These are phyloP conservation scores for Tretioscincus oriximinensis DNA, from an alignment of 2,113 vertebrate species.

Conservation along the genomic window DNA sequence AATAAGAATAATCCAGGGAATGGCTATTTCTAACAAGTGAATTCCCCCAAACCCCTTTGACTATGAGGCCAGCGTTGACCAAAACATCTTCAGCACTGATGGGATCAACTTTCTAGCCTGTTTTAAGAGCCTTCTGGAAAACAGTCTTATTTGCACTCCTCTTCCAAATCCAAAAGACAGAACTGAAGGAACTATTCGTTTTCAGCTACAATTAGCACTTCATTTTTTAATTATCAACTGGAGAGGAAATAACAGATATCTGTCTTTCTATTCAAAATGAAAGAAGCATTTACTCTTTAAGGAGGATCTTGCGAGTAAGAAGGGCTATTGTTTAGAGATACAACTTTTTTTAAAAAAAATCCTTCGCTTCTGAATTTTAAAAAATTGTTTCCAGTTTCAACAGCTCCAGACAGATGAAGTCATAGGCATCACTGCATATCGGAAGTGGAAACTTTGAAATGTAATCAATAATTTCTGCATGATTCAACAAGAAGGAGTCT, in stretches of 20 bases:
- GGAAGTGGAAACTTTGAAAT: constrained; percentile 51
- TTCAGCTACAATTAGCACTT: neutral
- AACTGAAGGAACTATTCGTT: neutral
- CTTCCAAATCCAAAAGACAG: neutral
- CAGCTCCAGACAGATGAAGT: constrained; percentile 48
- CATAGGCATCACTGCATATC: constrained; percentile 22
- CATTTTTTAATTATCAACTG: neutral
- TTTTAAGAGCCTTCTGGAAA: too few relatives aligned
- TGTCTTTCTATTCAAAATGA: neutral
- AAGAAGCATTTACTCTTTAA: neutral
- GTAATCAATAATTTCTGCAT: constrained; percentile 61
- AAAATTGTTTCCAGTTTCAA: constrained; percentile 59
- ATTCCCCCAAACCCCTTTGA: too few relatives aligned
- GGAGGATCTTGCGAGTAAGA: neutral
- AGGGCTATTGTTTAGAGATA: constrained; percentile 37
- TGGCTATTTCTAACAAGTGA: too few relatives aligned
- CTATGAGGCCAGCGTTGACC: too few relatives aligned
- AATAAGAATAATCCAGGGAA: too few relatives aligned
- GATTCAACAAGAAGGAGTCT: constrained; percentile 48
- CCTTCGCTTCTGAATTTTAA: constrained; percentile 42
- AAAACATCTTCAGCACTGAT: too few relatives aligned
- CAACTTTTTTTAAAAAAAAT: constrained; percentile 46
- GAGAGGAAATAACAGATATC: neutral
- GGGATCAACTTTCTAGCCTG: too few relatives aligned
- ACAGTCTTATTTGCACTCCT: neutral